Conservation (phyloP, 53 echinoderm and acorn worm species). For the Holothuria scabra region DNA sequence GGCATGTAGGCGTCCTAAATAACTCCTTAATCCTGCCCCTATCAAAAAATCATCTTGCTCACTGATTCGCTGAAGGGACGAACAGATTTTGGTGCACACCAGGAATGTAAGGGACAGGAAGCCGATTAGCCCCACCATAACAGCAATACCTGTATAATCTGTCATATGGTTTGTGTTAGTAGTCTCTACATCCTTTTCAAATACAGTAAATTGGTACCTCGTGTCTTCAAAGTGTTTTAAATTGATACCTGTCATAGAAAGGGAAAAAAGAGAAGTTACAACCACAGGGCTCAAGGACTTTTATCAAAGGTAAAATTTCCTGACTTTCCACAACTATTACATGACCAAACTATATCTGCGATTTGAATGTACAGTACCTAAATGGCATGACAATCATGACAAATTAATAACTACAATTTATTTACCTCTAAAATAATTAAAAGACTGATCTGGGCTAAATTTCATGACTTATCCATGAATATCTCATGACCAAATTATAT, state of each 20-base stretch:
- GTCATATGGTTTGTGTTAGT: background rate
- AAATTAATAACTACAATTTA: no score
- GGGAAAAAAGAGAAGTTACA: background rate
- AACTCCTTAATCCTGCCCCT: conserved; percentile 1
- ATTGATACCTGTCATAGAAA: background rate
- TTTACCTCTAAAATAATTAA: no score
- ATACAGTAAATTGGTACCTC: background rate
- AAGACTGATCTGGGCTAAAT: no score
- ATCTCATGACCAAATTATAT: no score
- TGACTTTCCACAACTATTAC: no score
- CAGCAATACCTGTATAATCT: conserved; percentile 25
- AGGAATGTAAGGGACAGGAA: conserved; percentile 20
- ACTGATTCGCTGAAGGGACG: conserved; percentile 4
- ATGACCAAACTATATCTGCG: no score
- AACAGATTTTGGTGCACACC: conserved; percentile 4
- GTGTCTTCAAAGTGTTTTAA: conserved; percentile 2
- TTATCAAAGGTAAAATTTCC: no score
- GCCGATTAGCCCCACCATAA: conserved; percentile 34
- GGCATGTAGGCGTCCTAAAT: conserved; percentile 12
- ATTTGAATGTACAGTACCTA: no score
- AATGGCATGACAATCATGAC: no score
- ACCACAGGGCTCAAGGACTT: no score
- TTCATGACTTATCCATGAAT: no score
- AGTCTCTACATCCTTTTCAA: conserved; percentile 8
- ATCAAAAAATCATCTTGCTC: conserved; percentile 16